phyloP scores from a whole-genome alignment of 2,113 vertebrate genomes.

The Passer montanus region DNA sequence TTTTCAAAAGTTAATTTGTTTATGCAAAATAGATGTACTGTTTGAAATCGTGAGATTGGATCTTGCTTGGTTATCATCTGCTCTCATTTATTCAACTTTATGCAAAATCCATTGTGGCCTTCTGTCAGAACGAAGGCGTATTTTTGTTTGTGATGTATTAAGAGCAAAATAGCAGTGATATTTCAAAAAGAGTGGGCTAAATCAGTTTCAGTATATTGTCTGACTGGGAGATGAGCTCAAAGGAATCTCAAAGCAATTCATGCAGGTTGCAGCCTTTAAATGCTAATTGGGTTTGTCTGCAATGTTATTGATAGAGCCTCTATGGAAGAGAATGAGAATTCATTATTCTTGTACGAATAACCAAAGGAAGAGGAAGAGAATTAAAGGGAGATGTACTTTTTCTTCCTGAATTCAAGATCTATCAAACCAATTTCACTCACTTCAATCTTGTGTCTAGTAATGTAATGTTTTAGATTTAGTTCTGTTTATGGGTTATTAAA shows the following conservation, averaged over 20 bases:
- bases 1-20: conserved; percentile 40
- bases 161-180: not conserved
- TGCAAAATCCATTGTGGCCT: not conserved
- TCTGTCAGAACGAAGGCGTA: not conserved
- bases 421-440: not conserved
- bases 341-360: not conserved
- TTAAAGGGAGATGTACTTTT: not conserved
- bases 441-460: not conserved
- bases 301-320: conserved; percentile 34
- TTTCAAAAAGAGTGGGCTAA: conserved; percentile 28
- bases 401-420: not conserved
- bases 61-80: not conserved
- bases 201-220: conserved; percentile 26
- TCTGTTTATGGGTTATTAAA: not conserved
- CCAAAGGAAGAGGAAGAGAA: not conserved
- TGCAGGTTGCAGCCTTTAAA: conserved; percentile 28
- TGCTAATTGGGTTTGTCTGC: conserved; percentile 33
- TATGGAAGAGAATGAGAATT: conserved; percentile 5
- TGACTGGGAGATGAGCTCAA: conserved; percentile 24
- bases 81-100: conserved; percentile 9
- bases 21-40: not conserved
- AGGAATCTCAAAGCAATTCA: not conserved
- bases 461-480: not conserved
- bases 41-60: not conserved
- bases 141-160: conserved; percentile 50